phyloP scores from a whole-genome alignment of 2,888 invertebrate species.

The Chloroclystis v-ata region DNA sequence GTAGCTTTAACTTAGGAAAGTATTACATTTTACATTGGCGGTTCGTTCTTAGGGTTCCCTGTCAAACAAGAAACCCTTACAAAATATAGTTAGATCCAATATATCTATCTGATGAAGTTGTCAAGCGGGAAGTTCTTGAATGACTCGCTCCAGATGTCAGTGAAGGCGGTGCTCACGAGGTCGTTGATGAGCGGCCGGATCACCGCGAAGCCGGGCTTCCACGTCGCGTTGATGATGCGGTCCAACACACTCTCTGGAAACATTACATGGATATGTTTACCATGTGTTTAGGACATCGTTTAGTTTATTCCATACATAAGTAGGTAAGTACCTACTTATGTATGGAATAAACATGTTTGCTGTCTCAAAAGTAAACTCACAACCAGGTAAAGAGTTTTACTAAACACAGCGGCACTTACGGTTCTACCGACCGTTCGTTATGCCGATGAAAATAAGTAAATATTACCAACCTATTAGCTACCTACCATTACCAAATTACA shows the following conservation, averaged over 20 bases:
- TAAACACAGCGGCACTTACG: no score
- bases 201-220: conserved; percentile 88
- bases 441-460: no score
- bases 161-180: conserved; percentile 88
- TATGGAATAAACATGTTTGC: no score
- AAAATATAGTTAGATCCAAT: no score
- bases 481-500: no score
- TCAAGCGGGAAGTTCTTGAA: conserved; percentile 86
- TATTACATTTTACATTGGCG: no score
- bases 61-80: no score
- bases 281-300: background rate
- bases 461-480: no score
- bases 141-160: conserved; percentile 87
- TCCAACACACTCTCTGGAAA: conserved; percentile 82
- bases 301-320: background rate
- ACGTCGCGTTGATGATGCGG: conserved; percentile 86
- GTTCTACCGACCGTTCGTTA: no score
- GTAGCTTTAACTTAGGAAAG: background rate
- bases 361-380: no score
- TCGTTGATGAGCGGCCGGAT: conserved; percentile 88
- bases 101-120: conserved; percentile 76
- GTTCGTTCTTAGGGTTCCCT: no score
- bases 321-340: background rate
- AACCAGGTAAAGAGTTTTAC: no score
- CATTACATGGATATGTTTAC: background rate